Conservation (phyloP, 2,888 invertebrate genomes). For the Osmoderma eremita region DNA sequence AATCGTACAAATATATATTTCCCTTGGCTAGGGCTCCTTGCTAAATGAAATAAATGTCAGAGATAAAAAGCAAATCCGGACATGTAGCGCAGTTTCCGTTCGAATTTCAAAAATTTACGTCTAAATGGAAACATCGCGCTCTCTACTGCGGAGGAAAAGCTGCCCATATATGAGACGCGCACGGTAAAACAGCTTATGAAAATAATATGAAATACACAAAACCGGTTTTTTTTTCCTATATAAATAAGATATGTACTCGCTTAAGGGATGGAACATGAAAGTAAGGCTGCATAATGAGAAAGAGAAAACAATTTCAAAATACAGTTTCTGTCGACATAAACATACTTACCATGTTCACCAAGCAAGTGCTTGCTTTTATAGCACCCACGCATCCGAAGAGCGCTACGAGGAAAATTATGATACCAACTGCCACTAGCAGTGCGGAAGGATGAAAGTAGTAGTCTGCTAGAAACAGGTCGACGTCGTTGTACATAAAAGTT, state of each 20-base stretch:
- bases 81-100: constrained; percentile 14
- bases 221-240: too few species aligned
- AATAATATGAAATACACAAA: too few species aligned
- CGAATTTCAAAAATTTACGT: constrained; percentile 25
- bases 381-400: constrained; percentile 88
- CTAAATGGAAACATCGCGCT: neutral
- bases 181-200: too few species aligned
- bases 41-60: constrained; percentile 34
- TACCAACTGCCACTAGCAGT: constrained; percentile 79
- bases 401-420: constrained; percentile 78
- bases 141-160: neutral
- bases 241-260: too few species aligned
- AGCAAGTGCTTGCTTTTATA: constrained; percentile 78
- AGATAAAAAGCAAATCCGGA: constrained; percentile 26
- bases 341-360: constrained; percentile 69
- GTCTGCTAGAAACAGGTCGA: constrained; percentile 69
- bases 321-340: neutral
- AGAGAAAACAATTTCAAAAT: neutral
- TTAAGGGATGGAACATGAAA: too few species aligned
- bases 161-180: too few species aligned
- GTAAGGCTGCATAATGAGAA: neutral
- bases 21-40: constrained; percentile 6
- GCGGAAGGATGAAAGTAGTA: constrained; percentile 79
- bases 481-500: constrained; percentile 68
- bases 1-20: constrained; percentile 34